These are phyloP conservation scores for Hofmannophila pseudospretella DNA, from an alignment of 2,888 invertebrate species.

Conservation along the genomic window DNA sequence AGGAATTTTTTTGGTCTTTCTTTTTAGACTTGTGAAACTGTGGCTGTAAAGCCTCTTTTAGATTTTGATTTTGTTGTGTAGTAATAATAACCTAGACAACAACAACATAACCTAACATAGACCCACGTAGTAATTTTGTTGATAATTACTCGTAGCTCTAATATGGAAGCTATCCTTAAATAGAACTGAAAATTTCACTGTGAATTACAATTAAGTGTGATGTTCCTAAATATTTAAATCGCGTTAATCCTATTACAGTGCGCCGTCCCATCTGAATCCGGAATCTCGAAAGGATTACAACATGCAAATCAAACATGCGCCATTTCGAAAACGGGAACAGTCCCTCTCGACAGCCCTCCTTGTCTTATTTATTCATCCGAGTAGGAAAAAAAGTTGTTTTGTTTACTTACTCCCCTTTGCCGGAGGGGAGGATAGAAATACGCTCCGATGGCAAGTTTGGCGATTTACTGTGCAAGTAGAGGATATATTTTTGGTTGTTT, in stretches of 20 bases:
- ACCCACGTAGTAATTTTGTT: too few species aligned
- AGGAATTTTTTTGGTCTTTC: background rate
- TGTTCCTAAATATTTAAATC: background rate
- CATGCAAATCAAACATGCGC: conserved; percentile 73
- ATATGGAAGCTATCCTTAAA: too few species aligned
- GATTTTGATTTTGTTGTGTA: too few species aligned
- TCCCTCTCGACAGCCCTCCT: conserved; percentile 53
- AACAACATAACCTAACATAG: too few species aligned
- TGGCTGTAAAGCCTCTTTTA: too few species aligned
- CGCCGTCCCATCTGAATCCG: conserved; percentile 41
- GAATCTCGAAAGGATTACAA: conserved; percentile 70
- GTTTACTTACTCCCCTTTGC: conserved; percentile 53
- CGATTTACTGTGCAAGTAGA: conserved; percentile 47
- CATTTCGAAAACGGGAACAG: conserved; percentile 55
- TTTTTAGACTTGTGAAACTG: too few species aligned
- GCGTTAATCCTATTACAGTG: conserved; percentile 13
- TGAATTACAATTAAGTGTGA: too few species aligned
- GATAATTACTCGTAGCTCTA: too few species aligned
- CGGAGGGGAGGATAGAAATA: conserved; percentile 35
- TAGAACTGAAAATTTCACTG: too few species aligned
- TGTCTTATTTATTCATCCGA: conserved; percentile 75
- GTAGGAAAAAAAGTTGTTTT: conserved; percentile 71
- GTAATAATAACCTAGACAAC: too few species aligned
- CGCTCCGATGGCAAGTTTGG: conserved; percentile 44
- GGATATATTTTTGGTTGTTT: conserved; percentile 58